Evolutionary conservation across 2,888 invertebrate genomes (phyloP), one percentile per base, ranked within the genome.

Genomic region (Aspidiotus rigidus): DNA sequence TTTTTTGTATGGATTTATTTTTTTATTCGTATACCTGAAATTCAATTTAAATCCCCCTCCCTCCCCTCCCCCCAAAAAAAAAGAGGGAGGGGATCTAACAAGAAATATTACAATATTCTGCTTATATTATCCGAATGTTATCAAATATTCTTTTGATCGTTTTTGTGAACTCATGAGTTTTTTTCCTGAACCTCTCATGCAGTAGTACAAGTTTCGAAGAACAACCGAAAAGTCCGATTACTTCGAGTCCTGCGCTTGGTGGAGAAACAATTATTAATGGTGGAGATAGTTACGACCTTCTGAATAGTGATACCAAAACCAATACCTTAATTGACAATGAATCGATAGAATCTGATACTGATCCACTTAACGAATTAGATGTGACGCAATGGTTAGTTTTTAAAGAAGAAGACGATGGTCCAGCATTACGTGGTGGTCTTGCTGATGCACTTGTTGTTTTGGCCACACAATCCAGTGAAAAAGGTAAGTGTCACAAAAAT

Each of bases 361-460:
- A 70, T 62, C 70, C 70, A 15, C 42, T 72, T 42, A 71, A 69
- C 56, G 71, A 72, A 67, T 81, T 91, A 40, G 91, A 93, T 76
- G 89, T 93, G 66, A 85, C 85, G 73, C 83, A 87, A 72, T 87
- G 87, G 81, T 83, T 95, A 73, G 84, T 91, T 56, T 81, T 87
- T 72, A 93, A 93, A 77, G 87, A 86, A 75, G 77, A 83, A 2
- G 87, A 89, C 40, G 94, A 94, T 72, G 93, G 92, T 6, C 92
- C 93, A 0, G 93, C 93, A 74, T 87, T 95, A 55, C 85, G 93
- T 71, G 98, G 98, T 9, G 98, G 97, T 8, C 87, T 90, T 72
- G 87, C 93, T 1, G 95, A 98, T 78, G 96, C 95, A 1, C 85
- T 99, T 67, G 88, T 98, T 72, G 94, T 97, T 56, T 91, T 96